These are phyloP conservation scores for Hyphantria cunea DNA, from an alignment of 1,140 invertebrate genomes.

Conservation along the genomic window DNA sequence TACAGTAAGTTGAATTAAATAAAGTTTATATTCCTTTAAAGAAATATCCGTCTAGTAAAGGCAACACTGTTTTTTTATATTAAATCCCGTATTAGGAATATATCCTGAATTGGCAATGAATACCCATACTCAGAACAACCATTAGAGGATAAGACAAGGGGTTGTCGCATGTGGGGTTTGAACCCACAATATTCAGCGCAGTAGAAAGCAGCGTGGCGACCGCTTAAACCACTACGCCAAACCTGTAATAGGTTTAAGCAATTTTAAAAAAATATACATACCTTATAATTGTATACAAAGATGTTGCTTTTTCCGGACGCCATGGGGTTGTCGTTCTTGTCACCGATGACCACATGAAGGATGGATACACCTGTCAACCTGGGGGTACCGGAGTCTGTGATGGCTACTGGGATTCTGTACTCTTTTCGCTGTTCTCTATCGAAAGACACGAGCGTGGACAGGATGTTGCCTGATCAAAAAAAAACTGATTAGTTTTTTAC, in stretches of 20 bases:
- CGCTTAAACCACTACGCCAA: too few relatives aligned
- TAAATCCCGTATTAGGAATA: too few relatives aligned
- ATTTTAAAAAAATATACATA: slow-evolving; percentile 47
- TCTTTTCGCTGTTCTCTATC: slow-evolving; percentile 95
- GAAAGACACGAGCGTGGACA: slow-evolving; percentile 87
- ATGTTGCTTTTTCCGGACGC: slow-evolving; percentile 91
- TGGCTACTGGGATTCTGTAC: slow-evolving; percentile 93
- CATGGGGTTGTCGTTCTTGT: slow-evolving; percentile 95
- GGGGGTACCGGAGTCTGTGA: slow-evolving; percentile 90
- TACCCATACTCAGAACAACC: too few relatives aligned
- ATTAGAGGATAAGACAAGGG: too few relatives aligned
- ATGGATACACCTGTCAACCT: slow-evolving; percentile 88
- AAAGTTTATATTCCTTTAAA: too few relatives aligned
- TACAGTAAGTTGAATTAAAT: background rate
- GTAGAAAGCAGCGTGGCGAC: too few relatives aligned
- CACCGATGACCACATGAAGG: slow-evolving; percentile 93
- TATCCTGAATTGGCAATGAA: too few relatives aligned
- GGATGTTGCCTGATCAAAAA: slow-evolving; percentile 61
- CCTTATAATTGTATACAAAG: slow-evolving; percentile 95
- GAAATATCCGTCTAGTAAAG: too few relatives aligned
- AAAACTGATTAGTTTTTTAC: background rate
- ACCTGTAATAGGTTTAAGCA: too few relatives aligned
- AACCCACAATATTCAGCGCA: too few relatives aligned
- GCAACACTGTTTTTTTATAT: too few relatives aligned
- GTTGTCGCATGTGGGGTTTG: too few relatives aligned